Evolutionary conservation across 2,797 vertebrate genomes (phyloP), one percentile per base, ranked within the genome.

Genomic region (Rhynchotus rufescens): DNA sequence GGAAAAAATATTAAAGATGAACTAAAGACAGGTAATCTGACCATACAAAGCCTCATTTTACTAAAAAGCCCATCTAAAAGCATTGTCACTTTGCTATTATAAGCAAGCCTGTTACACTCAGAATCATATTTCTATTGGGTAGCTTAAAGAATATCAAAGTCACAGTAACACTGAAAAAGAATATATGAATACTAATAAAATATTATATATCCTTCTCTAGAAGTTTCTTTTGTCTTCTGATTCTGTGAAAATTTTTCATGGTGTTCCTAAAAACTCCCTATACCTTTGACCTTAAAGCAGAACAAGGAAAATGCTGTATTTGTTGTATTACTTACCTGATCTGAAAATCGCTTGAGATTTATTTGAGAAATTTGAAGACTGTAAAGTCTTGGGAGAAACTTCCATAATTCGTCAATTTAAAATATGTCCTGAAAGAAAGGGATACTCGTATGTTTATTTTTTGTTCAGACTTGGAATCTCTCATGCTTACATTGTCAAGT

Each of bases 391-490:
- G 26, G 45, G 86, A 84, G 36, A 67, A 89, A 57, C 61, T 86
- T 93, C 92, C 81, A 91, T 42, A 91, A 68, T 89, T 86, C 54
- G 49, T 36, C 88, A 71, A 89, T 94, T 91, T 89, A 77, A 57
- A 32, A 77, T n/a, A 65, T 65, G 76, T 73, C 36, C 49, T 74
- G 52, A 77, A 81, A 81, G n/a, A 57, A 47, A 89, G 40, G 84
- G n/a, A 82, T 72, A 84, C 12, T 42, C 9, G 10, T 38, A 20
- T 72, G 84, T 60, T 60, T 26, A 60, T 59, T 84, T 88, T 51
- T 21, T 15, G 7, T 51, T 82, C 78, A 89, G 57, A 65, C 49
- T 82, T 88, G 72, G 78, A 91, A 25, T 56, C 20, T 72, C 75
- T 81, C 72, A 38, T 88, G 86, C 61, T 90, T 81, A 84, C 7